phyloP scores from a whole-genome alignment of 2,888 invertebrate species.

The Apocheima hispidaria region DNA sequence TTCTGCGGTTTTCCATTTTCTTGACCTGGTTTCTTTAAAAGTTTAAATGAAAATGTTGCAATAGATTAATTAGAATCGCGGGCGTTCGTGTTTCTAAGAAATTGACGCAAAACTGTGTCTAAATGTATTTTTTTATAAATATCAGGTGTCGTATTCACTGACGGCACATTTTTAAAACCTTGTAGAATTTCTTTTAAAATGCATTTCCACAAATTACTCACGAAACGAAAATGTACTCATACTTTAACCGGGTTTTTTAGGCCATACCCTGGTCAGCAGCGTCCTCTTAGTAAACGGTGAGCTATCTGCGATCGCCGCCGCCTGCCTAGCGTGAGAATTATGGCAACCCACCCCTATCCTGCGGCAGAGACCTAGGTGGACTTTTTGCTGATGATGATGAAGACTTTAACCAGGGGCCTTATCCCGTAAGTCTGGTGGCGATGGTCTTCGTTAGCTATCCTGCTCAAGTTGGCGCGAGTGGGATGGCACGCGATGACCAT shows the following conservation, averaged over 20 bases:
- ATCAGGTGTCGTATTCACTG: constrained; percentile 28
- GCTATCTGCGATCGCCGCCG: no score
- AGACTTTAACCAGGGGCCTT: no score
- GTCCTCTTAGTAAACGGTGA: no score
- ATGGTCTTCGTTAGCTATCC: no score
- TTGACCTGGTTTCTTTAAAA: constrained; percentile 78
- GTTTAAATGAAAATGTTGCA: constrained; percentile 73
- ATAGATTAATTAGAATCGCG: constrained; percentile 71
- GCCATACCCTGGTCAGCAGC: background rate
- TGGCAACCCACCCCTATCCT: no score
- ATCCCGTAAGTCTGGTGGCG: no score
- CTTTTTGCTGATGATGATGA: no score
- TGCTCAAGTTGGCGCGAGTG: no score
- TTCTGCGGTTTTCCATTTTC: constrained; percentile 76
- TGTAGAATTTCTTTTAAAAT: background rate
- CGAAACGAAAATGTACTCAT: background rate
- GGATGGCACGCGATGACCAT: no score
- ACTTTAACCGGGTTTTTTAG: no score
- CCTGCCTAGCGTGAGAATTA: no score
- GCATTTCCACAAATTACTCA: background rate
- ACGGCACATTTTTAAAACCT: constrained; percentile 9
- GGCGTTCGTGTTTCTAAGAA: constrained; percentile 57
- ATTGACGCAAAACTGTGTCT: constrained; percentile 20
- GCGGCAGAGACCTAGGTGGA: no score
- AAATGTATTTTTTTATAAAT: constrained; percentile 13